Evolutionary conservation across 2,888 invertebrate species (phyloP).

Genomic region (Germaria angustata): DNA sequence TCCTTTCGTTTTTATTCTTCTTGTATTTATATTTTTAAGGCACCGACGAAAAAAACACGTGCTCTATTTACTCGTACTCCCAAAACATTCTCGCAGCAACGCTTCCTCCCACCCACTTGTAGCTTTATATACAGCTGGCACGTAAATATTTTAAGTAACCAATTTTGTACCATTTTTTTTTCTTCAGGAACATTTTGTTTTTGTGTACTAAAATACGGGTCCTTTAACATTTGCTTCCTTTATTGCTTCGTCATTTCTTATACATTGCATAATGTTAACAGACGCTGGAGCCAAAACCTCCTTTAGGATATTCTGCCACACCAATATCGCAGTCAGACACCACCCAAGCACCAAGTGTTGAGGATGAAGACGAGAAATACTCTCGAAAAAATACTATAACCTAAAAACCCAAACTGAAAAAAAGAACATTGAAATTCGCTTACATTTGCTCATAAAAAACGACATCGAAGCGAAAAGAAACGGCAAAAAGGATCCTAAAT

Average conservation of each 20-base stretch:
- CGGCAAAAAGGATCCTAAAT: constrained; percentile 50
- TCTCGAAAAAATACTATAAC: constrained; percentile 53
- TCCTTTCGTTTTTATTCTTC: constrained; percentile 30
- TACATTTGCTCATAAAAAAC: constrained; percentile 50
- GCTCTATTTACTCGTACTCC: constrained; percentile 55
- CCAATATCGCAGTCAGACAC: not conserved
- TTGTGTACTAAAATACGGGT: constrained; percentile 44
- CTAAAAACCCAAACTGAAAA: constrained; percentile 61
- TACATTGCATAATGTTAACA: constrained; percentile 55
- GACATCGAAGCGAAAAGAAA: constrained; percentile 22
- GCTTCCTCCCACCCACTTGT: constrained; percentile 66
- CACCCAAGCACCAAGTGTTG: constrained; percentile 19
- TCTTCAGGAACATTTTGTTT: constrained; percentile 39
- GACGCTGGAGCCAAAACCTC: constrained; percentile 30
- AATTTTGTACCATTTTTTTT: constrained; percentile 50
- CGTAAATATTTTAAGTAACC: constrained; percentile 63
- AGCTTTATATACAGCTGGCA: constrained; percentile 47
- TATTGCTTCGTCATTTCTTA: constrained; percentile 57
- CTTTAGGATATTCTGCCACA: constrained; percentile 1
- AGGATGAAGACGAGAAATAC: constrained; percentile 54
- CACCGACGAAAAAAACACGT: constrained; percentile 59
- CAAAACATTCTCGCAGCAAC: not conserved
- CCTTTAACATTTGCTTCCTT: constrained; percentile 55
- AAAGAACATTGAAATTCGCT: constrained; percentile 49
- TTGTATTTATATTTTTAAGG: constrained; percentile 37